phyloP scores from a whole-genome alignment of 2,113 vertebrate species.

The Pseudopipra pipra region DNA sequence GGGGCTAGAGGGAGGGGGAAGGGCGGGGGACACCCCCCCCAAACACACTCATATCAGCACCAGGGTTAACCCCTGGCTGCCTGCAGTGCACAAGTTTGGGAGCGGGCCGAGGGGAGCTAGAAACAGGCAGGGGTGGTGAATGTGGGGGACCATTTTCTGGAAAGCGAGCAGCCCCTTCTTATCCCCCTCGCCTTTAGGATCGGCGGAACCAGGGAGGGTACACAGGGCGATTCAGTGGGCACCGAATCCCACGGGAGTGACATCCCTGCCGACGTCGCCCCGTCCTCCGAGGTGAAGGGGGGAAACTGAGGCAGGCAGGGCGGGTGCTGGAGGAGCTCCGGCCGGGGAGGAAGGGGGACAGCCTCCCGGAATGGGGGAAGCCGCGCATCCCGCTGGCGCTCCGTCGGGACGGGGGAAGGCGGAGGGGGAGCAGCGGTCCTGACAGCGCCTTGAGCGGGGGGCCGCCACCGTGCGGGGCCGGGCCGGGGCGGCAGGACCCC shows the following conservation, averaged over 20 bases:
- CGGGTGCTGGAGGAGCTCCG: not conserved
- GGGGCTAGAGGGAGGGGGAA: constrained; percentile 28
- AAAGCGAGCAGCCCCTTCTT: not conserved
- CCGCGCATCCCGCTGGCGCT: not conserved
- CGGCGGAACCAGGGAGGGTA: not conserved
- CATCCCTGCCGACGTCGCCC: not conserved
- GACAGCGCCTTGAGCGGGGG: not conserved
- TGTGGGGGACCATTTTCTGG: not conserved
- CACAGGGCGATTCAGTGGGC: not conserved
- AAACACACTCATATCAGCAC: not conserved
- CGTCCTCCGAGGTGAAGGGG: not conserved
- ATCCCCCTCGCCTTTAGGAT: not conserved
- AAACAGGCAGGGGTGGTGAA: not conserved
- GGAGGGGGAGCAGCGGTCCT: not conserved
- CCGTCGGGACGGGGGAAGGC: not conserved
- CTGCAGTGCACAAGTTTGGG: not conserved
- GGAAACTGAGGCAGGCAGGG: constrained; percentile 43
- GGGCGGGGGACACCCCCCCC: constrained; percentile 2
- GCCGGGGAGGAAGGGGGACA: not conserved
- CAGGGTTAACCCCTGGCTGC: constrained; percentile 51
- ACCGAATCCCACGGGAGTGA: not conserved
- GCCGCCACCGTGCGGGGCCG: not conserved
- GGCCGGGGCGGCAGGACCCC: not conserved
- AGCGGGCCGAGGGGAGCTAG: not conserved
- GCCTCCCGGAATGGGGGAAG: not conserved